Evolutionary conservation across 2,113 vertebrate genomes (phyloP), one percentile per base, ranked within the genome.

Genomic region (Indri indri): DNA sequence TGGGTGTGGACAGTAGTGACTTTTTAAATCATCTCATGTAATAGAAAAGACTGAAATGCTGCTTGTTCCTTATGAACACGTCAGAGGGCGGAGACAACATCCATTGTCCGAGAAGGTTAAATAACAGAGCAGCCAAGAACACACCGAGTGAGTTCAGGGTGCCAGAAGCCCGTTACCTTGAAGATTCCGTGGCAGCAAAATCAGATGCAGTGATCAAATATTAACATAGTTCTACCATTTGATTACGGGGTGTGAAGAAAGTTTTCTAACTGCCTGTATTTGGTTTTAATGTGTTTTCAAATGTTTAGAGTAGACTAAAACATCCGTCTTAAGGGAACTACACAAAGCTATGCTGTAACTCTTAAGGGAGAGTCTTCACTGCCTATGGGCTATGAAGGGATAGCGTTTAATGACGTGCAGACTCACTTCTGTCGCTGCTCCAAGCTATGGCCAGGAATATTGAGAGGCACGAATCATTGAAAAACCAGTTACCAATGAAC

Each of bases 321-420:
- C 34, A 59, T 1, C 50, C 18, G 3, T 23, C 40, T 42, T 47
- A 59, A 50, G 57, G 61, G n/a, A 77, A 45, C 2, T 11, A 16
- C n/a, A 52, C 37, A 50, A 27, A 77, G n/a, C 12, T 6, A 8
- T 23, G 23, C 0, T 11, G 47, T n/a, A 61, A 45, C 7, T 42
- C 50, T 50, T 10, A 34, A 57, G 52, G 22, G 3, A 2, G 18
- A 1, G n/a, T 25, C 25, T 90, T 34, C 3, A 23, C n/a, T 13
- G 6, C 12, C 14, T 34, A 16, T 3, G 7, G 30, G 8, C 8
- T 54, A 27, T 13, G 25, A 27, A 61, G 34, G 32, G n/a, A 37
- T 0, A 6, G 40, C 23, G 52, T 34, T 70, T 18, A 11, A 18
- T 0, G 1, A 8, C 0, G 1, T 4, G 22, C n/a, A 25, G 22